phyloP scores from a whole-genome alignment of 1,140 invertebrate species.

The Penaeus vannamei region DNA sequence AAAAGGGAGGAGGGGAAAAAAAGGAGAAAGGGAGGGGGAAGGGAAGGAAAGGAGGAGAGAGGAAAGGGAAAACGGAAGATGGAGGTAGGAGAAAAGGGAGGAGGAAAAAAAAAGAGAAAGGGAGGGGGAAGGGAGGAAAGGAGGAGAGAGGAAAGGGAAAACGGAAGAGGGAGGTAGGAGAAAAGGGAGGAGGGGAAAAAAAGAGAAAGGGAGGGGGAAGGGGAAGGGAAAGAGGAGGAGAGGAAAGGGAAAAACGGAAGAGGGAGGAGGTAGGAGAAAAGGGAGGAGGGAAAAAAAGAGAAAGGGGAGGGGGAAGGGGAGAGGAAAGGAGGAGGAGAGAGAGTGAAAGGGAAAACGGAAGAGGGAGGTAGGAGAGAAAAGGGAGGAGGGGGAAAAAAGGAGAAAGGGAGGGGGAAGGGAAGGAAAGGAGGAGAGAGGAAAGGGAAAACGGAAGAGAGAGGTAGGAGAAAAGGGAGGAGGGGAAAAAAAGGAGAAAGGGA shows the following conservation, averaged over 20 bases:
- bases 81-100: no score
- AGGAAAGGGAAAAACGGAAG: no score
- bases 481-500: slow-evolving; percentile 23
- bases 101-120: not conserved
- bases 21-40: slow-evolving; percentile 28
- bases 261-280: no score
- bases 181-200: not conserved
- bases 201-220: not conserved
- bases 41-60: not conserved
- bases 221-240: no score
- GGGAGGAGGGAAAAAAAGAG: no score
- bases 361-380: no score
- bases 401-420: no score
- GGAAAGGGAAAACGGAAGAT: not conserved
- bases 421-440: not conserved
- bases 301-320: no score
- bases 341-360: no score
- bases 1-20: not conserved
- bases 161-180: not conserved
- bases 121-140: not conserved
- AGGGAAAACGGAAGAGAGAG: not conserved
- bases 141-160: not conserved
- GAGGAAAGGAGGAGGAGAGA: no score
- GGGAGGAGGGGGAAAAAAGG: no score
- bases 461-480: slow-evolving; percentile 11